These are phyloP conservation scores for Panurus biarmicus DNA, from an alignment of 2,113 vertebrate species.

Conservation along the genomic window DNA sequence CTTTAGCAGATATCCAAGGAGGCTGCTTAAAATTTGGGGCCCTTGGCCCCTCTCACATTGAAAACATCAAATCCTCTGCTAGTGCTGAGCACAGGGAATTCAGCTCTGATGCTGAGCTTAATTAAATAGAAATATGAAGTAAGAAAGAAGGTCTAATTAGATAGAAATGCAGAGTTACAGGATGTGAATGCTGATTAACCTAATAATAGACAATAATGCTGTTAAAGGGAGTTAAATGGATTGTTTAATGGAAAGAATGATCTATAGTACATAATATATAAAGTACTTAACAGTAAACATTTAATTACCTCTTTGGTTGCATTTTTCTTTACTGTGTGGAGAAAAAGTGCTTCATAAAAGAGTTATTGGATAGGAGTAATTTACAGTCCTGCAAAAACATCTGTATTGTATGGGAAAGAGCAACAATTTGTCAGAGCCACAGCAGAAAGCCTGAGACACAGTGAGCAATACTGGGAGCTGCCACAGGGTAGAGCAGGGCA, in stretches of 20 bases:
- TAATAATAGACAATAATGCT: slow-evolving; percentile 61
- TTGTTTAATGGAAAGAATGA: slow-evolving; percentile 58
- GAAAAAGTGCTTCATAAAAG: slow-evolving; percentile 24
- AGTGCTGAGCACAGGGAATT: slow-evolving; percentile 27
- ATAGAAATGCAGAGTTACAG: slow-evolving; percentile 45
- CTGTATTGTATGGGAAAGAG: background rate
- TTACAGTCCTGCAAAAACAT: slow-evolving; percentile 19
- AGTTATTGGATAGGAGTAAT: slow-evolving; percentile 29
- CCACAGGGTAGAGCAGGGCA: background rate
- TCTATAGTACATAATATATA: slow-evolving; percentile 37
- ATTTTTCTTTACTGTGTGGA: slow-evolving; percentile 29
- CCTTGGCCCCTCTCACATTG: background rate
- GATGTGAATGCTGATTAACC: slow-evolving; percentile 60
- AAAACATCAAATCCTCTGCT: background rate
- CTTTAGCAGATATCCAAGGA: background rate
- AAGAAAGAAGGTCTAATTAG: slow-evolving; percentile 53
- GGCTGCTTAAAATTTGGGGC: background rate
- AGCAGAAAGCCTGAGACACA: background rate
- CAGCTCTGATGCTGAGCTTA: slow-evolving; percentile 22
- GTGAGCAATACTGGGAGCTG: background rate
- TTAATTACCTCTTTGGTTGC: slow-evolving; percentile 55
- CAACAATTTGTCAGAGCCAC: background rate
- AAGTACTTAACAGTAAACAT: slow-evolving; percentile 65
- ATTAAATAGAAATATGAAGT: slow-evolving; percentile 64
- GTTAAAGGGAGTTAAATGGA: slow-evolving; percentile 47